A percentile compares a stretch with the other conserved stretches of the same genome.
phyloP scores from a whole-genome alignment of 1,140 invertebrate species.

The Oreohelix idahoensis region DNA sequence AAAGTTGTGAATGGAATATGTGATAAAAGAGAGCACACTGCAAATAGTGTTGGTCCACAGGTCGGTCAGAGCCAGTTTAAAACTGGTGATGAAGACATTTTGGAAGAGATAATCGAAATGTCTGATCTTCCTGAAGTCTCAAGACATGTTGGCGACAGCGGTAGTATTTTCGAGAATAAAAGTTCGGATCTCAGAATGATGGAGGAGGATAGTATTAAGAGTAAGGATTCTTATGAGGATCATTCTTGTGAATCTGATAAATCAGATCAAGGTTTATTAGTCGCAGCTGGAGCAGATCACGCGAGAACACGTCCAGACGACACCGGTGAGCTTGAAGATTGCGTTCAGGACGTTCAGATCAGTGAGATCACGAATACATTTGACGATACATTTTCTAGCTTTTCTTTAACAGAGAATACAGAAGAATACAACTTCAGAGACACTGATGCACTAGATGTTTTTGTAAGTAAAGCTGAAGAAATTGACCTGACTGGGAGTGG shows the following conservation, averaged over 20 bases:
- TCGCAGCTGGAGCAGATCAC: too few relatives aligned
- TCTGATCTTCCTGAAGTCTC: background rate
- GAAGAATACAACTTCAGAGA: background rate
- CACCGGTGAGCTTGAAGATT: background rate
- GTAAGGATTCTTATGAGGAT: background rate
- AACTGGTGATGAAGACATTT: background rate
- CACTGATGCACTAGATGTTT: background rate
- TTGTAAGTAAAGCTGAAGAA: background rate
- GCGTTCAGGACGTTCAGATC: background rate
- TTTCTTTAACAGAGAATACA: background rate
- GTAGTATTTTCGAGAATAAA: background rate
- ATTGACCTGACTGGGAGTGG: background rate
- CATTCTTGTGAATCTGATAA: background rate
- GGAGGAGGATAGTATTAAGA: background rate
- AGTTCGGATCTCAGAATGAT: background rate
- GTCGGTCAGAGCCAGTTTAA: background rate
- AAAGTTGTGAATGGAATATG: background rate
- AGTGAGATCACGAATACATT: background rate
- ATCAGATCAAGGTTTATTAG: background rate
- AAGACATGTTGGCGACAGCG: background rate
- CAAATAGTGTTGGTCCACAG: background rate
- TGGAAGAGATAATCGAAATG: background rate
- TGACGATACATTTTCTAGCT: background rate
- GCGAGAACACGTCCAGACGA: too few relatives aligned
- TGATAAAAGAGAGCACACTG: background rate